Conservation (phyloP, 2,113 vertebrate species). For the Empidonax alnorum region DNA sequence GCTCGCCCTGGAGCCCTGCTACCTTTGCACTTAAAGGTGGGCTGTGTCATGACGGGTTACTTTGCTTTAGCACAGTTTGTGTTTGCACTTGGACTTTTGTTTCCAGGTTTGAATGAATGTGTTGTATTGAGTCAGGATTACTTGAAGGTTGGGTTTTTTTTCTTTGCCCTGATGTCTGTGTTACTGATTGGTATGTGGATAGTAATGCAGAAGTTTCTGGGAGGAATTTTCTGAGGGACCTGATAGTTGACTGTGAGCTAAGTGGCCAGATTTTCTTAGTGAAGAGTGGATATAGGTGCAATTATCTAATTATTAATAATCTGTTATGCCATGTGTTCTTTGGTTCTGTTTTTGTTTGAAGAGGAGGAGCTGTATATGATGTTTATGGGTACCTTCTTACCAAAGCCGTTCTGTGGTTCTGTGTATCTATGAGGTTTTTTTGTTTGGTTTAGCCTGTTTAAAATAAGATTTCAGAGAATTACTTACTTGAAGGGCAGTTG, state of each 20-base stretch:
- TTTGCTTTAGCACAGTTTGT: neutral
- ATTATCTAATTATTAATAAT: neutral
- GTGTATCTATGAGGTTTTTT: fast-evolving
- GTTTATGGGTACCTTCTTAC: neutral
- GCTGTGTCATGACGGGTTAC: neutral
- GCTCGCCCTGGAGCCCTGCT: neutral
- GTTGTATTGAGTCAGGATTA: neutral
- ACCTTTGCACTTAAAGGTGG: neutral
- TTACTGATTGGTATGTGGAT: neutral
- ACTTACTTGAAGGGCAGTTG: neutral
- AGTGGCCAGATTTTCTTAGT: neutral
- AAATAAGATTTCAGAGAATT: neutral
- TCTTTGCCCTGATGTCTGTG: neutral
- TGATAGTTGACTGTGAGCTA: neutral
- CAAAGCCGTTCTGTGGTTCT: fast-evolving
- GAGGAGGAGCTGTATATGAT: neutral
- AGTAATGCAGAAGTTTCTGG: neutral
- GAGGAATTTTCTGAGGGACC: neutral
- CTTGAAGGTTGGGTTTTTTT: neutral
- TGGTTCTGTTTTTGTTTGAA: neutral
- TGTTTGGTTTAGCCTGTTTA: neutral
- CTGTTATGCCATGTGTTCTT: neutral
- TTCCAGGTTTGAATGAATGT: neutral
- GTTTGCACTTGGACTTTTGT: neutral
- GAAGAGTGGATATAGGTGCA: neutral